Conservation (phyloP, 2,797 vertebrate genomes). For the Oceanodroma leucorhoa region DNA sequence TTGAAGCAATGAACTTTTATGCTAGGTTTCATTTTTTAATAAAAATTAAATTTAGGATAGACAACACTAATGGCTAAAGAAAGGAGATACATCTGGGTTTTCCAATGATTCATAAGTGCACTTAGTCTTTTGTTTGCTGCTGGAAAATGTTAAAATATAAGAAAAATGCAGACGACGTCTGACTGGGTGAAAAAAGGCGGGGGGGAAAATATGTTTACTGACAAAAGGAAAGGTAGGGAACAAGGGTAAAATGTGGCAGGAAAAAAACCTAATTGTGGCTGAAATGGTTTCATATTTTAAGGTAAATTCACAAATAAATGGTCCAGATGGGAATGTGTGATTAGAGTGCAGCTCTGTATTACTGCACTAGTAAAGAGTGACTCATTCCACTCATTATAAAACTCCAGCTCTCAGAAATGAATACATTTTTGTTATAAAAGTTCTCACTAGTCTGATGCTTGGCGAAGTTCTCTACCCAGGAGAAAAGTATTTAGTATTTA, state of each 20-base stretch:
- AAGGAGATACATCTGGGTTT: neutral
- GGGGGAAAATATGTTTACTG: neutral
- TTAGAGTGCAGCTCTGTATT: conserved; percentile 6
- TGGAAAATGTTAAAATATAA: neutral
- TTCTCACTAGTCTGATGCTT: conserved; percentile 29
- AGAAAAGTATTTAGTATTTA: conserved; percentile 21
- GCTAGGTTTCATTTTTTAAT: neutral
- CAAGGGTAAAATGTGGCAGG: neutral
- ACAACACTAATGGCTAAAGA: neutral
- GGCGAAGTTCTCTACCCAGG: neutral
- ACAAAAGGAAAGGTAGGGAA: neutral
- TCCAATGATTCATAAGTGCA: neutral
- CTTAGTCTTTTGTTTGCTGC: conserved; percentile 3
- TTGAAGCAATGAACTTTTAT: neutral
- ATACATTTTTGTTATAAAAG: neutral
- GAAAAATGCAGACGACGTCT: neutral
- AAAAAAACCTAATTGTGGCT: neutral
- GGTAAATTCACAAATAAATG: conserved; percentile 22
- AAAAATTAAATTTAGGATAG: neutral
- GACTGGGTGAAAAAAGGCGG: neutral
- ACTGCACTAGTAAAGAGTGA: conserved; percentile 43
- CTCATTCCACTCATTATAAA: conserved; percentile 33
- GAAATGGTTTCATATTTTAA: conserved; percentile 12
- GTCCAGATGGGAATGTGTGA: conserved; percentile 34
- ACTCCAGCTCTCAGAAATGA: neutral